Base-by-base conservation (phyloP, 2,797 vertebrate genomes). In the Euphonia xanthogaster region DNA sequence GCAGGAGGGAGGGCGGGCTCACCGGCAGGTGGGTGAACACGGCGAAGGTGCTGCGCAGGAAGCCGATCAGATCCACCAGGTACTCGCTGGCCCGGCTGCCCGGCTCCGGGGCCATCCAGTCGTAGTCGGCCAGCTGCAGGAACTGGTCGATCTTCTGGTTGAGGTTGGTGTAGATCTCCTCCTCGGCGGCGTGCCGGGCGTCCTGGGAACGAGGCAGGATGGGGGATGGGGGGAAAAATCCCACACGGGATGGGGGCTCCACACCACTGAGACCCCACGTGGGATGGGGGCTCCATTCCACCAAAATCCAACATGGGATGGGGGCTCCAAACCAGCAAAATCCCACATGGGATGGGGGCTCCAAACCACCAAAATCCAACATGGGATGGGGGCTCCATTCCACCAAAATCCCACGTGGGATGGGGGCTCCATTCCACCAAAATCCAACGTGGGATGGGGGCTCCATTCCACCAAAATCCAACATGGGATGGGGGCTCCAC, bases 71-170 rank as follows among this genome's bases (percentile, higher is more conserved):
- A 93, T 99, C 99, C 3, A 98, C 93, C 91, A 99, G 98, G 97
- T 99, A 99, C 94, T 99, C 99, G 1, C 99, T 99, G 90, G 98
- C 98, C 85, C 97, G 90, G 65, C 96, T 96, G 58, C 97, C 97
- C 0, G 98, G 97, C 48, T 98, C 99, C 35, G 93, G 95, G 1
- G 98, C 98, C 98, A 97, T 98, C 99, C 99, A 99, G 94, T 99
- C 98, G 2, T 99, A 99, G 81, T 99, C 99, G 0, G 99, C 99
- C 97, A 99, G 98, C 98, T 99, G 99, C 94, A 99, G 96, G 97
- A 99, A 99, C 98, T 99, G 99, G 95, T 99, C 99, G 17, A 99
- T 99, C 97, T 99, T 99, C 93, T 99, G 98, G 92, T 99, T 99
- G 19, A 99, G 97, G 80, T 98, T 99, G 37, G 99, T 99, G 97